These are phyloP conservation scores for Macroglossus sobrinus DNA, from an alignment of 2,113 vertebrate species.

Conservation along the genomic window DNA sequence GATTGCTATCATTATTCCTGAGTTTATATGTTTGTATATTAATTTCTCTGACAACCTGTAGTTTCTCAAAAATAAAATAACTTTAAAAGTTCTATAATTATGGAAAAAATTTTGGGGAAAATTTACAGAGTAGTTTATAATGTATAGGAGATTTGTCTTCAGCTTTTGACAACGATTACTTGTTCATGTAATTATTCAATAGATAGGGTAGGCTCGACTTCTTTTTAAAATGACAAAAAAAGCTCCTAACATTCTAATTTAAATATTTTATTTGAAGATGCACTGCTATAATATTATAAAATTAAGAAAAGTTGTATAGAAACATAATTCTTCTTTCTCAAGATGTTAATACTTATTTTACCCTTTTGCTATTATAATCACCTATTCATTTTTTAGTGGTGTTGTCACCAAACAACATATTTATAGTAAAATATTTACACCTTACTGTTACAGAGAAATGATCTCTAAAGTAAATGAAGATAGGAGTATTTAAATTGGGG, in stretches of 20 bases:
- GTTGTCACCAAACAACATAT: background rate
- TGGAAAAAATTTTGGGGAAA: background rate
- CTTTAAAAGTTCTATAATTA: background rate
- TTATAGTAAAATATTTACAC: background rate
- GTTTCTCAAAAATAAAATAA: conserved; percentile 22
- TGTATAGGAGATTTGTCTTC: background rate
- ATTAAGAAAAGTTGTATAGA: background rate
- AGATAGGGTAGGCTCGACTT: background rate
- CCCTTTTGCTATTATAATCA: background rate
- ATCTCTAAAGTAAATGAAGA: background rate
- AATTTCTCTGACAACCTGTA: background rate
- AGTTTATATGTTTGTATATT: background rate
- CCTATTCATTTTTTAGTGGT: background rate
- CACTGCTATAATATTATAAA: background rate
- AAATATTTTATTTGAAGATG: background rate
- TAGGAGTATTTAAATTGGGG: background rate
- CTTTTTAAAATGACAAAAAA: background rate
- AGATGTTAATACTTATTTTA: background rate
- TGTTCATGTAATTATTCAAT: background rate
- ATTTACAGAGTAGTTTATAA: background rate
- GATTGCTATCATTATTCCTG: background rate
- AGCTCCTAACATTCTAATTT: background rate
- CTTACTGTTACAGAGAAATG: background rate
- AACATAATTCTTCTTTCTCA: background rate
- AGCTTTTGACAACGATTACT: background rate